Evolutionary conservation across 2,888 invertebrate species (phyloP).

Genomic region (Girardia tigrina): DNA sequence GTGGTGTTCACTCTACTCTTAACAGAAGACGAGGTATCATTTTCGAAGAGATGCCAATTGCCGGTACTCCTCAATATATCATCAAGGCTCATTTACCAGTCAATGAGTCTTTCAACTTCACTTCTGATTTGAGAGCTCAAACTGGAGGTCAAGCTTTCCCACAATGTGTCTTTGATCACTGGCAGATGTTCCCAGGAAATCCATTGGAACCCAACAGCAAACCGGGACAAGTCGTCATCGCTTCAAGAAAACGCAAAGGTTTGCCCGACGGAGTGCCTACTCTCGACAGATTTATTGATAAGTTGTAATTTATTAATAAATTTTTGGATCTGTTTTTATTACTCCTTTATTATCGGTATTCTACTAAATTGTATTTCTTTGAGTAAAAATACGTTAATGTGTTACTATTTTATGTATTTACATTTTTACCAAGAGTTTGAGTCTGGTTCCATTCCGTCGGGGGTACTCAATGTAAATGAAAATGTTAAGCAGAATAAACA

Average conservation of each 20-base stretch:
- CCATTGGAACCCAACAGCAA: constrained; percentile 60
- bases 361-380: too few relatives aligned
- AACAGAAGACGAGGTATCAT: constrained; percentile 93
- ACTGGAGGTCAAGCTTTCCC: constrained; percentile 99
- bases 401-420: too few relatives aligned
- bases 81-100: constrained; percentile 97
- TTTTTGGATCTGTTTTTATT: too few relatives aligned
- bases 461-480: too few relatives aligned
- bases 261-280: constrained; percentile 83
- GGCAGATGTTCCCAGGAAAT: constrained; percentile 92
- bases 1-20: constrained; percentile 91
- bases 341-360: too few relatives aligned
- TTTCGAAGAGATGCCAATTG: constrained; percentile 73
- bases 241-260: constrained; percentile 95
- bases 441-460: too few relatives aligned
- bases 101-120: constrained; percentile 98
- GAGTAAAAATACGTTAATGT: too few relatives aligned
- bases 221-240: constrained; percentile 55
- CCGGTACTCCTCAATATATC: constrained; percentile 93
- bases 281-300: constrained; percentile 85
- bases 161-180: constrained; percentile 99
- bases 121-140: constrained; percentile 82
- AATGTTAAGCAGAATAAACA: too few relatives aligned
- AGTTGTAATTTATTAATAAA: constrained; percentile 73
- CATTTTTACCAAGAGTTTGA: too few relatives aligned